These are phyloP conservation scores for Aphaenogaster rudis DNA, from an alignment of 1,140 invertebrate species.

Conservation along the genomic window DNA sequence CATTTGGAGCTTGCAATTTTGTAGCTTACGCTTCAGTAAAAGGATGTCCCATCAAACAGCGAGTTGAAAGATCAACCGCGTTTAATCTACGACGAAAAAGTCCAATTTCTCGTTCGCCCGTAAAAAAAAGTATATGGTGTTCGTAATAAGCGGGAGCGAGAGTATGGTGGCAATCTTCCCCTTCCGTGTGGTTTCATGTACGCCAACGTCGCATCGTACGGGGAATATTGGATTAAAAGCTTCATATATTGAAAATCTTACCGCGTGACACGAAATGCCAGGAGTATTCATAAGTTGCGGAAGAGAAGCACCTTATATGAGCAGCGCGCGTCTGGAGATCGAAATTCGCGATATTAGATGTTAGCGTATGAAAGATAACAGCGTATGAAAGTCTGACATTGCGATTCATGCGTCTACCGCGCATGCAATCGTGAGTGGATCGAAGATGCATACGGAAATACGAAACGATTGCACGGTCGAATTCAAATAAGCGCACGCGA, in stretches of 20 bases:
- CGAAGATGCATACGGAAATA: neutral
- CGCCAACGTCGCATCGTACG: neutral
- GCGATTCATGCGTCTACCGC: slow-evolving; percentile 13
- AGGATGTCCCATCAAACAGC: neutral
- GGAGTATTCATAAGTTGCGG: slow-evolving; percentile 52
- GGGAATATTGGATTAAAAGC: slow-evolving; percentile 57
- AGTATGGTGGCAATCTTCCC: slow-evolving; percentile 4
- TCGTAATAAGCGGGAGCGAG: neutral
- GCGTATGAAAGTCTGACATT: slow-evolving; percentile 24
- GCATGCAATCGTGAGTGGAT: slow-evolving; percentile 14
- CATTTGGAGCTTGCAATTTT: neutral
- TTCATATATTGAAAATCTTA: slow-evolving; percentile 61
- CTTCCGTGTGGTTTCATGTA: neutral
- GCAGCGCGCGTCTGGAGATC: neutral
- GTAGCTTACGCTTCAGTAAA: neutral
- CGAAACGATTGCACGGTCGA: neutral
- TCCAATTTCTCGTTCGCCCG: neutral
- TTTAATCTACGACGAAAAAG: neutral
- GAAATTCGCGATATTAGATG: slow-evolving; percentile 44
- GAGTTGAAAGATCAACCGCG: neutral
- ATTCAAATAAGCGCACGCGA: neutral
- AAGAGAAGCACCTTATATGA: slow-evolving; percentile 4
- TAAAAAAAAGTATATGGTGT: neutral
- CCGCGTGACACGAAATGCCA: slow-evolving; percentile 20
- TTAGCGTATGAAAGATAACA: slow-evolving; percentile 34